Evolutionary conservation across 2,797 vertebrate genomes (phyloP), one percentile per base, ranked within the genome.

Genomic region (Myoxocephalus aenaeus): DNA sequence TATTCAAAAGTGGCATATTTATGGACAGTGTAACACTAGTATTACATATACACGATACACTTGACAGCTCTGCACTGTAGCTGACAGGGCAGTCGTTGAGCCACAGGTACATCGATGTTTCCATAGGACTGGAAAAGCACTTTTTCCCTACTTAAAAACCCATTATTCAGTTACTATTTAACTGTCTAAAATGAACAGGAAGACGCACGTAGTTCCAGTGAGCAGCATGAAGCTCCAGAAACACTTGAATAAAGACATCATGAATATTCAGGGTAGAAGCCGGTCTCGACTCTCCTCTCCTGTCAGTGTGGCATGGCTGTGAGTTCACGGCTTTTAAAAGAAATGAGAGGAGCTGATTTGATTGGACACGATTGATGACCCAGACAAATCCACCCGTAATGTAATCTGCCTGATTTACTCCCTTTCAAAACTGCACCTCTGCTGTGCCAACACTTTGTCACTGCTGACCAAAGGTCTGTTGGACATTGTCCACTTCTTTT

Each of bases 281-380:
- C 20, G 11, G 48, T 68, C 38, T 48, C 56, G 62, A 65, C 46
- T 53, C 40, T 66, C 22, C 7, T 38, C 48, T 67, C n/a, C 13
- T 22, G 6, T 61, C 44, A 8, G 10, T 68, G 58, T 22, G 3
- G 14, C 6, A 29, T 17, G 13, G 51, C 22, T 25, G 27, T 57
- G 27, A 29, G 13, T 29, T 73, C 54, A 64, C 38, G 34, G 1
- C 74, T 20, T 54, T 78, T 69, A 57, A 79, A 73, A 69, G 14
- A 79, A 75, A 79, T 79, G 46, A 68, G 36, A 78, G 1, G 20
- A 62, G 36, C 27, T 79, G 78, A 75, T 85, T 86, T 80, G 70
- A 88, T 81, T 83, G 69, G 32, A 65, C 38, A 61, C 40, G 66
- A 83, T 22, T 80, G 66, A 83, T 75, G 53, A 72, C 38, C 48